These are phyloP conservation scores for Melikaiella ostensackeni DNA, from an alignment of 2,888 invertebrate species.

Conservation along the genomic window DNA sequence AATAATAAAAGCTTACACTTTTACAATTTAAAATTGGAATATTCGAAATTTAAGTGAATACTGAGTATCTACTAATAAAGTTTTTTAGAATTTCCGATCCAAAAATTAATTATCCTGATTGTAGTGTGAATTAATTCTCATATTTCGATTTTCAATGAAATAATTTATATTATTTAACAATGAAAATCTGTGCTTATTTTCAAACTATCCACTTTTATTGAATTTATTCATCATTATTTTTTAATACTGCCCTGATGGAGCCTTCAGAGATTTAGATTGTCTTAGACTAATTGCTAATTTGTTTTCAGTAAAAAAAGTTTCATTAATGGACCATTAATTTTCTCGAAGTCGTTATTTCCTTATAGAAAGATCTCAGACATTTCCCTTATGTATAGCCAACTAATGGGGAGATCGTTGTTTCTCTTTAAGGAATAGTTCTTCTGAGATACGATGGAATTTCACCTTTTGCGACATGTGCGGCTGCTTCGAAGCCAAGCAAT, in stretches of 20 bases:
- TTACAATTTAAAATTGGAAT: no score
- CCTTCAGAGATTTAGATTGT: not conserved
- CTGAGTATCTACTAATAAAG: no score
- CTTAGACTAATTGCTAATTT: constrained; percentile 10
- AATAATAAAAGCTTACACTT: no score
- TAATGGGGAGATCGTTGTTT: constrained; percentile 23
- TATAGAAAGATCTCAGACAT: constrained; percentile 20
- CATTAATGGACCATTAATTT: constrained; percentile 35
- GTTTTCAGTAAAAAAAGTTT: constrained; percentile 6
- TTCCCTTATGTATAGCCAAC: constrained; percentile 21
- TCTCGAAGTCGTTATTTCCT: constrained; percentile 32
- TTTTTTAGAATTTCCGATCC: no score
- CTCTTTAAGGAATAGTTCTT: constrained; percentile 32
- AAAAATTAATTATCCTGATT: no score
- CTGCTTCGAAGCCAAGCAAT: constrained; percentile 20
- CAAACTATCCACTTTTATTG: not conserved
- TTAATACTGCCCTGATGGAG: not conserved
- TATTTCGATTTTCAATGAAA: no score
- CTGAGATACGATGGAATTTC: constrained; percentile 33
- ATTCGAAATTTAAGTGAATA: no score
- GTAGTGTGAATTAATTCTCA: no score
- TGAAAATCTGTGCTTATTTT: no score
- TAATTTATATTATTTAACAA: no score
- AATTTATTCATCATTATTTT: no score
- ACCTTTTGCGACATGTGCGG: constrained; percentile 29